These are phyloP conservation scores for Eleginops maclovinus DNA, from an alignment of 2,113 vertebrate species.

Conservation along the genomic window DNA sequence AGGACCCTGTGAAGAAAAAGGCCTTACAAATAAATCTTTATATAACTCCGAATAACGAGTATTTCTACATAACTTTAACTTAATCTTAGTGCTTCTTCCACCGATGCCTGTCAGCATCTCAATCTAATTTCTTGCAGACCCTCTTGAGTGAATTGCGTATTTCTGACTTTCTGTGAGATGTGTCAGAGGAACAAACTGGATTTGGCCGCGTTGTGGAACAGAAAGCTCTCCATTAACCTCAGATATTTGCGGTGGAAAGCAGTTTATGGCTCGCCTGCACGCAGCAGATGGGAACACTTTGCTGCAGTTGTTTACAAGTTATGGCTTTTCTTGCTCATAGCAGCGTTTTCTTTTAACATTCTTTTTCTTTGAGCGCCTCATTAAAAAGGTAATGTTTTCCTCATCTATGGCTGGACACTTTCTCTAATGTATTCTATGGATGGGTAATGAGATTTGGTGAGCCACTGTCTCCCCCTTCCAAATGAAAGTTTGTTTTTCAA, in stretches of 20 bases:
- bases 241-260: slow-evolving; percentile 72
- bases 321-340: slow-evolving; percentile 71
- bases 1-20: too few species aligned
- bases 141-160: slow-evolving; percentile 36
- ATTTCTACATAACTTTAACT: too few species aligned
- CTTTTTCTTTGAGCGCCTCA: slow-evolving; percentile 50
- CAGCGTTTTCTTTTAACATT: slow-evolving; percentile 58
- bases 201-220: slow-evolving; percentile 61
- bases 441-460: slow-evolving; percentile 40
- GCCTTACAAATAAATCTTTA: too few species aligned
- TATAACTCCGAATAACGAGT: too few species aligned
- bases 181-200: slow-evolving; percentile 61
- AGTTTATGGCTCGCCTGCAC: slow-evolving; percentile 68
- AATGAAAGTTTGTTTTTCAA: slow-evolving; percentile 11
- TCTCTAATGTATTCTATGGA: slow-evolving; percentile 42
- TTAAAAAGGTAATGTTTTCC: slow-evolving; percentile 62
- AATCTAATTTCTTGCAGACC: slow-evolving; percentile 24
- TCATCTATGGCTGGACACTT: slow-evolving; percentile 53
- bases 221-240: slow-evolving; percentile 74
- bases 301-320: slow-evolving; percentile 77
- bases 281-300: slow-evolving; percentile 83
- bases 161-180: slow-evolving; percentile 48
- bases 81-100: too few species aligned
- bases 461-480: neutral
- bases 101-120: slow-evolving; percentile 5